These are phyloP conservation scores for Tyria jacobaeae DNA, from an alignment of 2,888 invertebrate genomes.

Conservation along the genomic window DNA sequence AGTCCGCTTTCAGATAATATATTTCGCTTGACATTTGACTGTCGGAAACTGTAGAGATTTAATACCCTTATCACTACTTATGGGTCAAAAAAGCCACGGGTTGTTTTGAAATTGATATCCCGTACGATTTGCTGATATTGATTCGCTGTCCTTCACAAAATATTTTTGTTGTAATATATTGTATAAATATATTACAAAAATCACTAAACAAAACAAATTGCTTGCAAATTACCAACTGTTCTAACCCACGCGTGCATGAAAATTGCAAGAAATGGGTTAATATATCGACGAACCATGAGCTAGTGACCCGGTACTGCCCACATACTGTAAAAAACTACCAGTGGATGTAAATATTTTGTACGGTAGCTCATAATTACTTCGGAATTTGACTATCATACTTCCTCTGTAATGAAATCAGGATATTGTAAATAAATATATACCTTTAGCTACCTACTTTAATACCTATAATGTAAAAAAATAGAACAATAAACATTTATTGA, in stretches of 20 bases:
- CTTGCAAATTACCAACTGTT: constrained; percentile 31
- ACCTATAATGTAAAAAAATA: no score
- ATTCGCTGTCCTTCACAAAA: background rate
- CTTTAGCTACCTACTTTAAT: no score
- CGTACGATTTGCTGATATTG: no score
- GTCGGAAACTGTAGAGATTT: background rate
- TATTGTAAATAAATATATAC: background rate
- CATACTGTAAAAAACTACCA: constrained; percentile 13
- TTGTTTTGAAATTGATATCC: constrained; percentile 1
- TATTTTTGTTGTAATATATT: background rate
- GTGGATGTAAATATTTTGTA: background rate
- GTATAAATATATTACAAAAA: background rate
- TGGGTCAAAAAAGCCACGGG: constrained; percentile 3
- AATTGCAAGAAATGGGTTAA: constrained; percentile 41
- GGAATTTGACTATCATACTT: background rate
- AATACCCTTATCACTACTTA: background rate
- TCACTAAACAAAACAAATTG: constrained; percentile 23
- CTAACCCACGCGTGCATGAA: constrained; percentile 35
- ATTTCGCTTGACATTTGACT: constrained; percentile 10
- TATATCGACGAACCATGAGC: constrained; percentile 34
- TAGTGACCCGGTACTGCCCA: constrained; percentile 40
- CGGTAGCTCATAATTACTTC: background rate
- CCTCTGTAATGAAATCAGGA: background rate
- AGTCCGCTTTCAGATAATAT: constrained; percentile 1
- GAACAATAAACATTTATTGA: no score